phyloP scores from a whole-genome alignment of 2,113 vertebrate species.

The Dromas ardeola region DNA sequence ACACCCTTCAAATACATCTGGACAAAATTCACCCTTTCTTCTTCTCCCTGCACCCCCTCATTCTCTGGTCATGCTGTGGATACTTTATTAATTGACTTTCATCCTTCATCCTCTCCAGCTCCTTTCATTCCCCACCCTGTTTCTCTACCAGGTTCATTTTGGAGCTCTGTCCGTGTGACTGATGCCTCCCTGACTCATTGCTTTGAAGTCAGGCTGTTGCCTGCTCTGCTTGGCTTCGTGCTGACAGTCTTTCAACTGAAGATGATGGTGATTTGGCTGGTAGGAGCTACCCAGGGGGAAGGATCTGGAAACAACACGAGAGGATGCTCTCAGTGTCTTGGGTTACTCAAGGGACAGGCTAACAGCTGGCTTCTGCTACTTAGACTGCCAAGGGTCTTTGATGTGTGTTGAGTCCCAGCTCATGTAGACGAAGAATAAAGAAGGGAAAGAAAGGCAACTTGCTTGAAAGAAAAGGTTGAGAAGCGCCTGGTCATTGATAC shows the following conservation, averaged over 20 bases:
- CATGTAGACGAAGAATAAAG: neutral
- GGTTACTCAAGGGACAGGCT: neutral
- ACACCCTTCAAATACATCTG: neutral
- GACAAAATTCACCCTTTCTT: neutral
- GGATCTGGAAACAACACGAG: neutral
- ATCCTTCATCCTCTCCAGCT: neutral
- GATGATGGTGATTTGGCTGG: neutral
- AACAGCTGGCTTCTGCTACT: neutral
- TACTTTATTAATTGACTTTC: neutral
- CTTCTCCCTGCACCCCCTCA: neutral
- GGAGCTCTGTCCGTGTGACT: fast-evolving
- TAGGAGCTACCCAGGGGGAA: neutral
- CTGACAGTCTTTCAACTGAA: neutral
- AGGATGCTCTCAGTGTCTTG: neutral
- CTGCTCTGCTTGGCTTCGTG: neutral
- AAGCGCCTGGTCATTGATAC: neutral
- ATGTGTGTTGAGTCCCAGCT: neutral
- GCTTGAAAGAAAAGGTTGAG: neutral
- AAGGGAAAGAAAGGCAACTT: neutral
- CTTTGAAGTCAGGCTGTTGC: neutral
- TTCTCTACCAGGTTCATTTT: neutral
- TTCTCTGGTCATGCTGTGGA: neutral
- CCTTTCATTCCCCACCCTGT: neutral
- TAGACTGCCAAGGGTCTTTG: neutral
- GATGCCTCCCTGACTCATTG: neutral